A percentile compares a stretch with the other conserved stretches of the same genome.
phyloP scores from a whole-genome alignment of 2,888 invertebrate genomes.

The Yponomeuta evonymella region DNA sequence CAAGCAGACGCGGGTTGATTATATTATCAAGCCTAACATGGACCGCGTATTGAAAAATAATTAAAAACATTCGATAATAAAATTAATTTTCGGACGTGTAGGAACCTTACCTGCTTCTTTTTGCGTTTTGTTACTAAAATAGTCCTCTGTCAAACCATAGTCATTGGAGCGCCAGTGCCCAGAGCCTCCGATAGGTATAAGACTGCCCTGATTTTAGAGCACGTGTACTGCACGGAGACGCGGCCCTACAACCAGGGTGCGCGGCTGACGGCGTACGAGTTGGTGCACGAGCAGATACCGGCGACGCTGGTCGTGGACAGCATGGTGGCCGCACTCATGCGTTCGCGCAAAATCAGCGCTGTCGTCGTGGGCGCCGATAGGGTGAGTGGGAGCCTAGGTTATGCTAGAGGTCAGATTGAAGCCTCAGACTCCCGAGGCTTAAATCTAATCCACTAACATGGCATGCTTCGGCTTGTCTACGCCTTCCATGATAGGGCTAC shows the following conservation, averaged over 20 bases:
- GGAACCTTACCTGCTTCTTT: too few species aligned
- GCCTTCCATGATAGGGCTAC: too few species aligned
- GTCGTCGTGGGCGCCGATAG: slow-evolving; percentile 99
- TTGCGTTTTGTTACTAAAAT: too few species aligned
- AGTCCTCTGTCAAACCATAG: neutral
- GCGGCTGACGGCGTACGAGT: slow-evolving; percentile 95
- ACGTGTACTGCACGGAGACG: slow-evolving; percentile 97
- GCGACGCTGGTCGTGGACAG: slow-evolving; percentile 95
- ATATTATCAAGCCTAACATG: too few species aligned
- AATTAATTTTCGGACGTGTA: too few species aligned
- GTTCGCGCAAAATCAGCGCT: slow-evolving; percentile 87
- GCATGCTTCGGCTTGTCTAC: too few species aligned
- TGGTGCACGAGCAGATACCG: slow-evolving; percentile 94
- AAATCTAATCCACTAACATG: too few species aligned
- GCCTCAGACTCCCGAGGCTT: too few species aligned
- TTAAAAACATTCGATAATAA: too few species aligned
- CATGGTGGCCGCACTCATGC: slow-evolving; percentile 95
- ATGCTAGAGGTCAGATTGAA: too few species aligned
- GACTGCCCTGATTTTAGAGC: slow-evolving; percentile 71
- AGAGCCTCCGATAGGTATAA: neutral
- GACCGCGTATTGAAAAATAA: too few species aligned
- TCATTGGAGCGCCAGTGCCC: neutral
- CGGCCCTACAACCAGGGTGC: slow-evolving; percentile 99
- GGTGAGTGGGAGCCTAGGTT: slow-evolving; percentile 56
- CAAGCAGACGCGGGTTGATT: too few species aligned